phyloP scores from a whole-genome alignment of 1,140 invertebrate species.

The Drosophila kikkawai region DNA sequence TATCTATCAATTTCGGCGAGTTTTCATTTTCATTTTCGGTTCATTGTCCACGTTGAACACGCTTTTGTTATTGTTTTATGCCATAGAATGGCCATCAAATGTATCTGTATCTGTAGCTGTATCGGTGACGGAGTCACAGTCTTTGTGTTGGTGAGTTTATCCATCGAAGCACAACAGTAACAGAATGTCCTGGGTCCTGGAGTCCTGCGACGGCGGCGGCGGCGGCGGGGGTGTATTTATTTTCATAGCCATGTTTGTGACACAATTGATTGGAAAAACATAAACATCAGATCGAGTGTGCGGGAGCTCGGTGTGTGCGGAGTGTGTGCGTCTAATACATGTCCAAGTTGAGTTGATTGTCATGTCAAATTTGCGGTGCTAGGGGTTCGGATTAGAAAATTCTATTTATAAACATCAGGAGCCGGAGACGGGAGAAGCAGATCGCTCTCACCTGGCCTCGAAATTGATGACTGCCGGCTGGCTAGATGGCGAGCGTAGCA shows the following conservation, averaged over 20 bases:
- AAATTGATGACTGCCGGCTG: conserved; percentile 61
- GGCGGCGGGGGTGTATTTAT: conserved; percentile 48
- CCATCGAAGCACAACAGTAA: conserved; percentile 49
- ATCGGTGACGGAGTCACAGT: conserved; percentile 10
- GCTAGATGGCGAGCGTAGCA: conserved; percentile 43
- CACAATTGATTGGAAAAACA: conserved; percentile 77
- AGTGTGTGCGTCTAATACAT: conserved; percentile 39
- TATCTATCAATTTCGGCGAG: conserved; percentile 48
- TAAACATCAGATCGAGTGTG: conserved; percentile 50
- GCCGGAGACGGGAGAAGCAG: background rate
- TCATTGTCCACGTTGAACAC: conserved; percentile 35
- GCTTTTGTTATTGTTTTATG: conserved; percentile 57
- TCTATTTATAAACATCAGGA: conserved; percentile 56
- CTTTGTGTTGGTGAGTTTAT: conserved; percentile 37
- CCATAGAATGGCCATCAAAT: conserved; percentile 61
- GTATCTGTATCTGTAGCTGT: conserved; percentile 25
- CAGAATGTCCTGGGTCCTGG: conserved; percentile 30
- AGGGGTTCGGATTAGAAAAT: conserved; percentile 53
- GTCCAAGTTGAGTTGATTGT: conserved; percentile 67
- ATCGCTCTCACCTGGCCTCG: conserved; percentile 40
- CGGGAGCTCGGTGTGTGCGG: conserved; percentile 5
- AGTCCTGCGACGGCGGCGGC: background rate
- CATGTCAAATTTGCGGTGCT: conserved; percentile 64
- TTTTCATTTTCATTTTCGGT: conserved; percentile 48
- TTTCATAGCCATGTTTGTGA: conserved; percentile 64